phyloP scores from a whole-genome alignment of 1,140 invertebrate genomes.

The Oreohelix idahoensis region DNA sequence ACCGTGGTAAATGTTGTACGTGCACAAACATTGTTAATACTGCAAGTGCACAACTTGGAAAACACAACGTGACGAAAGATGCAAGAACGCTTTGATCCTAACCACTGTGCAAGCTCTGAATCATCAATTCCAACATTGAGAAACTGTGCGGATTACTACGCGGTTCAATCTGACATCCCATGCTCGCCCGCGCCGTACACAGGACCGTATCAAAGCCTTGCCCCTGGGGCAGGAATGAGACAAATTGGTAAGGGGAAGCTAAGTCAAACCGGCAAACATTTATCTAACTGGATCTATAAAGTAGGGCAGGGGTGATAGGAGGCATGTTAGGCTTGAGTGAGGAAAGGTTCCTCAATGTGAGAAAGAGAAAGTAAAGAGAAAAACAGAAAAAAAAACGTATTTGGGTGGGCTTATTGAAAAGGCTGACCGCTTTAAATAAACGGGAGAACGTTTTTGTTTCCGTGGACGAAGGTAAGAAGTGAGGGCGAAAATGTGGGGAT shows the following conservation, averaged over 20 bases:
- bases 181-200: neutral
- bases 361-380: neutral
- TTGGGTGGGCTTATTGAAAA: neutral
- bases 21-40: too few relatives aligned
- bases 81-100: neutral
- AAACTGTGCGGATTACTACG: neutral
- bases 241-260: neutral
- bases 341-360: neutral
- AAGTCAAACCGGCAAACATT: conserved; percentile 9
- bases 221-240: neutral
- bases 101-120: neutral
- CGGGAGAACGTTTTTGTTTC: too few relatives aligned
- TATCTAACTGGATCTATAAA: neutral
- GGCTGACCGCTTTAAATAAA: too few relatives aligned
- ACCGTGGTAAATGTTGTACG: too few relatives aligned
- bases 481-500: too few relatives aligned
- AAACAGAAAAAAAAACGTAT: conserved; percentile 71
- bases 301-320: neutral
- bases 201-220: neutral
- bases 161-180: neutral
- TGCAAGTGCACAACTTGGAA: too few relatives aligned
- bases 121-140: neutral
- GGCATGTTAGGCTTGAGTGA: neutral
- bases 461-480: too few relatives aligned
- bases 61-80: neutral